Conservation (phyloP, 2,797 vertebrate species). For the Ptychadena robeensis region DNA sequence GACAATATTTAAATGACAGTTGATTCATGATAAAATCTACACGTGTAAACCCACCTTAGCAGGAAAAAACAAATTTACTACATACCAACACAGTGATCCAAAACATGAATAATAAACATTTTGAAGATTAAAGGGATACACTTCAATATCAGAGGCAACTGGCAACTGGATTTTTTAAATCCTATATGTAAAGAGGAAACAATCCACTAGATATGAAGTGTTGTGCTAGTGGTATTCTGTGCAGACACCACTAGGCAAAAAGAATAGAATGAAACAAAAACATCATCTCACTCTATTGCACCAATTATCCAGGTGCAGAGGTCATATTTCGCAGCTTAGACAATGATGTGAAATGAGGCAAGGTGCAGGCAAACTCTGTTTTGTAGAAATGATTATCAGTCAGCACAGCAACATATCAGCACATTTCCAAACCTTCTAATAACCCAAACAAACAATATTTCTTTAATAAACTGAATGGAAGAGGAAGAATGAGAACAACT, state of each 20-base stretch:
- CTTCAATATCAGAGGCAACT: too few relatives aligned
- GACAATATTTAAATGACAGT: too few relatives aligned
- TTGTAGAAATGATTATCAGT: background rate
- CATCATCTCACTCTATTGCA: background rate
- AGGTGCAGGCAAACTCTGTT: background rate
- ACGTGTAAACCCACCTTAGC: too few relatives aligned
- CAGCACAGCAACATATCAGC: background rate
- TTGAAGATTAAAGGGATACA: too few relatives aligned
- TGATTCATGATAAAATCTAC: too few relatives aligned
- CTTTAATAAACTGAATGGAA: background rate
- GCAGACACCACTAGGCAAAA: background rate
- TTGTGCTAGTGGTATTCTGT: background rate
- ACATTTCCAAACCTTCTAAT: background rate
- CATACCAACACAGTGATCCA: too few relatives aligned
- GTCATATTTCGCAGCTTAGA: background rate
- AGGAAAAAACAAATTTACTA: too few relatives aligned
- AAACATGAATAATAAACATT: too few relatives aligned
- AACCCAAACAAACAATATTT: background rate
- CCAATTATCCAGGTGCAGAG: background rate
- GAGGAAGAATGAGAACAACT: background rate
- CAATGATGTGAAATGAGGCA: background rate
- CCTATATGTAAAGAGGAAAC: background rate
- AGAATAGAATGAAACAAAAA: background rate
- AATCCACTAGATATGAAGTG: background rate
- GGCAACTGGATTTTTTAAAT: background rate